Evolutionary conservation across 2,888 invertebrate species (phyloP), one percentile per base, ranked within the genome.

Genomic region (Diachrysia chrysitis): DNA sequence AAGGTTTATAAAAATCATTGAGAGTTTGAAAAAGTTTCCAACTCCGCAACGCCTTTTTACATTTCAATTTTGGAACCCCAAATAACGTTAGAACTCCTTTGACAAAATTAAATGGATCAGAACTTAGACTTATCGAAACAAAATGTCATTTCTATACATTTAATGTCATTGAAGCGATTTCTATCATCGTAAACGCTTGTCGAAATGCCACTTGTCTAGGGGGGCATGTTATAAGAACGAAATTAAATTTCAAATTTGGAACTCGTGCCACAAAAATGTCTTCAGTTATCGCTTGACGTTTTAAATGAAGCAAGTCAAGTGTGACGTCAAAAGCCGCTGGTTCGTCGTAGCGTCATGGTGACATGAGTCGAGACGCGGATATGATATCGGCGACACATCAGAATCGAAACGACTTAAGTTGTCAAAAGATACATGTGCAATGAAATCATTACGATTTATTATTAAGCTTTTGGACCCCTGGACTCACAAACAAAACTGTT

Each of bases 251-350:
- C 42, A 14, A 63, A 76, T 14, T 55, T 35, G 23, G 61, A 25
- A 14, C 29, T n/a, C 48, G 25, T 35, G 12, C 48, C 32, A 58
- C 48, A 61, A 54, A 73, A 73, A 57, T 9, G 48, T 63, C 66
- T 61, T 35, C 46, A 57, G 66, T 59, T 73, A 70, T 76, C 63
- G 65, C 74, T 81, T 79, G 78, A 79, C 72, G 73, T 79, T 70
- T 73, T 63, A 83, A 84, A 83, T 78, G 71, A 80, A 65, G 71
- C 76, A 83, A 77, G 53, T 73, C 71, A 76, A 80, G 77, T 76
- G 72, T 48, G 37, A 57, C 63, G 60, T 74, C 68, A 68, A 63
- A 60, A 67, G 60, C 63, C 59, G 72, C 72, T 71, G 63, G 42
- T n/a, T 9, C 48, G 46, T 17, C 55, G 42, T 60, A 66, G 71